Conservation (phyloP, 2,113 vertebrate genomes). For the Acanthochromis polyacanthus region DNA sequence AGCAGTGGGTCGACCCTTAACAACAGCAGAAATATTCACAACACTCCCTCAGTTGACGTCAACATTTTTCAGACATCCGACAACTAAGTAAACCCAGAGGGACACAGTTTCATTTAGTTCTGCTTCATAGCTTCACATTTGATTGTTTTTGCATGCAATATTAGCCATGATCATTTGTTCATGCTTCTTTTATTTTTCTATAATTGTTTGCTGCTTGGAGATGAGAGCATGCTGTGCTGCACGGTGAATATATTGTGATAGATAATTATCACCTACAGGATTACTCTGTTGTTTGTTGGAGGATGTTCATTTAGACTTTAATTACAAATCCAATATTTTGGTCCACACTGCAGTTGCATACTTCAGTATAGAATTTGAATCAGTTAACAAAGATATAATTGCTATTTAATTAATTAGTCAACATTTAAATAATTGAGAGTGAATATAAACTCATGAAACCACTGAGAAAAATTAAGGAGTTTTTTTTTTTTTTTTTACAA, state of each 20-base stretch:
- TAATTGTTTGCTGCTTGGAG: background rate
- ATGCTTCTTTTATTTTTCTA: background rate
- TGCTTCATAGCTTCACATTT: background rate
- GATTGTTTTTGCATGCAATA: background rate
- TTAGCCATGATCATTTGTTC: background rate
- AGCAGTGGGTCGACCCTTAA: slow-evolving; percentile 1
- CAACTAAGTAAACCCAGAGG: background rate
- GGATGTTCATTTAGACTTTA: background rate
- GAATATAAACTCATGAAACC: too few relatives aligned
- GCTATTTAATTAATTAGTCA: too few relatives aligned
- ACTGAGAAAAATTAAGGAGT: too few relatives aligned
- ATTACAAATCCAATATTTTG: background rate
- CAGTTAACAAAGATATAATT: too few relatives aligned
- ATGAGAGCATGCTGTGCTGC: background rate
- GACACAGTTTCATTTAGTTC: background rate
- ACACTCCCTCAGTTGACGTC: background rate
- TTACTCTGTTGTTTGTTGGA: background rate
- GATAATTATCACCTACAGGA: slow-evolving; percentile 3
- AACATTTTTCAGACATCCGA: slow-evolving; percentile 13
- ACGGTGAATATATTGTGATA: background rate
- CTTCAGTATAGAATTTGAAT: too few relatives aligned
- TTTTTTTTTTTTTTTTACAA: background rate
- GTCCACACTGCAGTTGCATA: background rate
- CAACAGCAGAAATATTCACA: slow-evolving; percentile 4
- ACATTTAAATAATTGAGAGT: too few relatives aligned